These are phyloP conservation scores for Cantharis rufa DNA, from an alignment of 2,888 invertebrate genomes.

Conservation along the genomic window DNA sequence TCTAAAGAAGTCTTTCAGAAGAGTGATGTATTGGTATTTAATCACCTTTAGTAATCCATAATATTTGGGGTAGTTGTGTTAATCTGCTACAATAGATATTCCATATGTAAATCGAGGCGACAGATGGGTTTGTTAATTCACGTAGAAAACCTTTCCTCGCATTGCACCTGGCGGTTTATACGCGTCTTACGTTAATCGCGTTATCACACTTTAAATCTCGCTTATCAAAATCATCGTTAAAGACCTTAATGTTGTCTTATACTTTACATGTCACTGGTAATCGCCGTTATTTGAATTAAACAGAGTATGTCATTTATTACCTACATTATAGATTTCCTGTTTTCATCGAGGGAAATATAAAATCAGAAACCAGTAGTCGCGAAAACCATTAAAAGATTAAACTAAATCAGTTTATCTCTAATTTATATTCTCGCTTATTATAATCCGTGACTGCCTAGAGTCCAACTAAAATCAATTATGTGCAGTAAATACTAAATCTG, in stretches of 20 bases:
- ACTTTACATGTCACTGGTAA: conserved; percentile 42
- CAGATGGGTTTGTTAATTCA: conserved; percentile 42
- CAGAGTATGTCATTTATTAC: conserved; percentile 17
- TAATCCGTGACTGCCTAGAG: conserved; percentile 42
- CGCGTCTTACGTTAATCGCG: conserved; percentile 45
- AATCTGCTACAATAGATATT: conserved; percentile 32
- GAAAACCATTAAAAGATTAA: conserved; percentile 49
- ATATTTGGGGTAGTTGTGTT: conserved; percentile 24
- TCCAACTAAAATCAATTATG: conserved; percentile 49
- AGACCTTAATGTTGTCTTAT: conserved; percentile 47
- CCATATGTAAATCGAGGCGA: conserved; percentile 33
- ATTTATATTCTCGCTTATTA: conserved; percentile 47
- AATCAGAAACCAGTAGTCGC: conserved; percentile 42
- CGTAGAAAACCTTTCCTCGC: conserved; percentile 45
- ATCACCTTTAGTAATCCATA: conserved; percentile 25
- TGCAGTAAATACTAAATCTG: conserved; percentile 55
- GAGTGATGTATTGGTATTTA: conserved; percentile 36
- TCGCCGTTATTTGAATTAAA: conserved; percentile 27
- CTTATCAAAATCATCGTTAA: conserved; percentile 46
- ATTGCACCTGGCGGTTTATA: conserved; percentile 49
- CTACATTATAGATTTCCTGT: conserved; percentile 21
- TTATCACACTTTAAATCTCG: conserved; percentile 47
- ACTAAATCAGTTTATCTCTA: conserved; percentile 44
- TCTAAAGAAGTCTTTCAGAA: neutral
- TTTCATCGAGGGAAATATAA: conserved; percentile 33